These are phyloP conservation scores for Strigops habroptila DNA, from an alignment of 2,113 vertebrate species.

Conservation along the genomic window DNA sequence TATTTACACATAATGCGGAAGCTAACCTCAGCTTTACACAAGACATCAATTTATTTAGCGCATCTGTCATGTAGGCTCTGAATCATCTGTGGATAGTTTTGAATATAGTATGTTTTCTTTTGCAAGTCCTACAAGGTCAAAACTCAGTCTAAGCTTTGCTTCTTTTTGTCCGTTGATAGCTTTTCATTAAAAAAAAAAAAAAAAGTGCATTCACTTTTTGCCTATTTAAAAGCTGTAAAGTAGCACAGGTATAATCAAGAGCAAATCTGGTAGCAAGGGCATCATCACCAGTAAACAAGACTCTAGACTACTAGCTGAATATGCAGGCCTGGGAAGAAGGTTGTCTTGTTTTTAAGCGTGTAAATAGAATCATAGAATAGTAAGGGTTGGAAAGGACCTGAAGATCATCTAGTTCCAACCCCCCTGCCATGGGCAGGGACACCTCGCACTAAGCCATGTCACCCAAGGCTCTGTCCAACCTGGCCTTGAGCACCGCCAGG, in stretches of 20 bases:
- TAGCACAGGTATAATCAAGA: background rate
- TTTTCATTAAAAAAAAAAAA: background rate
- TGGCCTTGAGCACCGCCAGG: too few species aligned
- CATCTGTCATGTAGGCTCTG: rapidly evolving
- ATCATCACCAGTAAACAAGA: background rate
- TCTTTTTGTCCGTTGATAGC: background rate
- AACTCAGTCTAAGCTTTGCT: background rate
- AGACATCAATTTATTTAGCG: background rate
- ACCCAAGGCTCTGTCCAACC: too few species aligned
- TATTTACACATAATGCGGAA: background rate
- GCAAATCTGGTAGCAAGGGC: background rate
- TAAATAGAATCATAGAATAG: background rate
- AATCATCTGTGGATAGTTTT: background rate
- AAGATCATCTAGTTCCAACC: too few species aligned
- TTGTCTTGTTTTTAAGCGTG: background rate
- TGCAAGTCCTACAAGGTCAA: background rate
- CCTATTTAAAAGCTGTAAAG: background rate
- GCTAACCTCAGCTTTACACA: background rate
- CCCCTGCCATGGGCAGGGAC: too few species aligned
- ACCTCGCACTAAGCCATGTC: too few species aligned
- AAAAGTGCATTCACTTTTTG: background rate
- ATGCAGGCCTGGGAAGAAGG: background rate
- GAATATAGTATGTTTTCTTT: background rate
- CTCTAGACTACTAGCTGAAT: background rate
- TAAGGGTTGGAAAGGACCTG: too few species aligned